These are phyloP conservation scores for Heliopora coerulea DNA, from an alignment of 92 coral and sea anemone genomes.

Conservation along the genomic window DNA sequence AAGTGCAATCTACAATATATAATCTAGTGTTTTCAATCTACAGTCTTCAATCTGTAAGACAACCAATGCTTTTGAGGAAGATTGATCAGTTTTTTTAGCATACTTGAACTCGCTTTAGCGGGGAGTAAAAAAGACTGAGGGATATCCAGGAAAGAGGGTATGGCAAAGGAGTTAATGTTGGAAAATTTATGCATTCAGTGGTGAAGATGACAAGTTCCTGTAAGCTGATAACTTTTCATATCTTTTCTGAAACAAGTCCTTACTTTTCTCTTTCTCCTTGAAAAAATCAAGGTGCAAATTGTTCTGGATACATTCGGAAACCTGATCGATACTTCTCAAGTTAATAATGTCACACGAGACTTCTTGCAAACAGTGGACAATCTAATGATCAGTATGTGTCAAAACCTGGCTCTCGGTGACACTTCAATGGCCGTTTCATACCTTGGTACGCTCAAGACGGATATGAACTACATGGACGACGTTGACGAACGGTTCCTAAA, in stretches of 20 bases:
- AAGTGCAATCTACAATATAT: too few species aligned
- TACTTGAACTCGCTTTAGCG: too few species aligned
- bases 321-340: constrained; percentile 13
- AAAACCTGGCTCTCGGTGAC: constrained; percentile 8
- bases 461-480: constrained; percentile 35
- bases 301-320: constrained; percentile 22
- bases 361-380: constrained; percentile 23
- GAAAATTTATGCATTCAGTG: too few species aligned
- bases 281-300: constrained; percentile 2
- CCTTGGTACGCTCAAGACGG: not conserved
- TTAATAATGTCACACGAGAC: constrained; percentile 20
- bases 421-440: constrained; percentile 4
- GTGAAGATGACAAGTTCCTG: too few species aligned
- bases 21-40: too few species aligned
- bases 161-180: too few species aligned
- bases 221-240: too few species aligned
- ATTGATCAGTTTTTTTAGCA: too few species aligned
- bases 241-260: not conserved
- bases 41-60: too few species aligned
- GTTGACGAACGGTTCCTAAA: not conserved
- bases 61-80: too few species aligned
- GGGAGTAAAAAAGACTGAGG: too few species aligned
- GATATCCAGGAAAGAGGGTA: too few species aligned
- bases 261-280: not conserved
- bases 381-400: constrained; percentile 24